phyloP scores from a whole-genome alignment of 2,113 vertebrate genomes.

The Spheniscus mendiculus region DNA sequence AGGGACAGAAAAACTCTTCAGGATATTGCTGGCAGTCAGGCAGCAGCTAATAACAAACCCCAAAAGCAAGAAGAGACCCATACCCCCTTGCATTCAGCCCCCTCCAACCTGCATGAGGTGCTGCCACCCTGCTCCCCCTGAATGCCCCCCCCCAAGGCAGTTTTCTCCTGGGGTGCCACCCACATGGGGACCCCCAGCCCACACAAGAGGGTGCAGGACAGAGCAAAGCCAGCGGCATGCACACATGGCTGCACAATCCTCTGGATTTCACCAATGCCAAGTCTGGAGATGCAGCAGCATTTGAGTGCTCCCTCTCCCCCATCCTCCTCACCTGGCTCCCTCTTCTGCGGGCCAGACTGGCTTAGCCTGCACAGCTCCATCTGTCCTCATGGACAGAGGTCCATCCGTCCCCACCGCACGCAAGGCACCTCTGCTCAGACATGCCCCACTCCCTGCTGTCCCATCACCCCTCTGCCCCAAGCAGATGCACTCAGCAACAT shows the following conservation, averaged over 20 bases:
- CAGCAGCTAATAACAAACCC: background rate
- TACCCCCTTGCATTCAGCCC: background rate
- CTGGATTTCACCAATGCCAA: background rate
- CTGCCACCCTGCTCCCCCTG: background rate
- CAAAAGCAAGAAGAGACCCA: background rate
- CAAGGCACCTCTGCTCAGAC: background rate
- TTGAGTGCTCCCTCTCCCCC: background rate
- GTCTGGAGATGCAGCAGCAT: background rate
- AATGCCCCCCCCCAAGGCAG: too few relatives aligned
- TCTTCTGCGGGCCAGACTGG: background rate
- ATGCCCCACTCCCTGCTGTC: background rate
- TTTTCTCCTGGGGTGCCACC: background rate
- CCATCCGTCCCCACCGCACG: background rate
- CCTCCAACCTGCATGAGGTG: background rate
- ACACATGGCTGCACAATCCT: accelerated
- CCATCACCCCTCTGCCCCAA: background rate
- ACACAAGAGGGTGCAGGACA: background rate
- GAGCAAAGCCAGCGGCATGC: background rate
- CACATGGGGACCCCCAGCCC: background rate
- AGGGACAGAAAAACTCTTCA: background rate
- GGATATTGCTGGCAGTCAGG: background rate
- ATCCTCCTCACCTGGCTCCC: background rate
- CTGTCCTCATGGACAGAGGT: accelerated
- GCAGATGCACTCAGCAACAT: background rate
- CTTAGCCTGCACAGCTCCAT: background rate